Base-by-base conservation (phyloP, 2,113 vertebrate genomes). In the Cichladusa arquata region DNA sequence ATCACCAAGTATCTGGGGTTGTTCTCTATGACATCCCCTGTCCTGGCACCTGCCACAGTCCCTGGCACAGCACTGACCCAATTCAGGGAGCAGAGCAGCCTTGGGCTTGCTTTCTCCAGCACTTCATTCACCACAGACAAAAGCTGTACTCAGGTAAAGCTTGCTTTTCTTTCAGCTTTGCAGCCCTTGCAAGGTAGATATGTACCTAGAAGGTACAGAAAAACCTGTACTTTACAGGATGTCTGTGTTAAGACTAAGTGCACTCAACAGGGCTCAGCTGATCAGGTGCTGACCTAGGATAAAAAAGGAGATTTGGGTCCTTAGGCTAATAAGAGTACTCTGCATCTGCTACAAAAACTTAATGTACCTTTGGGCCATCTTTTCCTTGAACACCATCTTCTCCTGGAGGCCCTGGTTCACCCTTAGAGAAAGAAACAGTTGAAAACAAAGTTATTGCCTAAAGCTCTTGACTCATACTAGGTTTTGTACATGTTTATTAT, bases 321-420 rank as follows among this genome's bases (percentile, higher is more conserved):
- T 81, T 88, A 81, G 84, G 33, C 26, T 56, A 47, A 33, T 22
- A 42, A 28, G 4, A 64, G 28, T 54, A 45, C 33, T 92, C 95
- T 81, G 81, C 5, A 61, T 16, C 33, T 81, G 28, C 71, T 73
- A 7, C 48, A 92, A 76, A 95, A 86, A 64, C 14, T n/a, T 26
- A 53, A 67, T 7, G 94, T 98, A 99, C 99, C 99, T 99, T 99
- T 76, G 96, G 47, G 84, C 99, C 99, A 95, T 99, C 99, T 98
- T 99, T 99, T 69, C 99, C 99, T 97, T 99, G 99, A 90, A 98
- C 82, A 56, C 99, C 99, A 0, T 99, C 99, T 98, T 99, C 99
- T 89, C 99, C 99, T 53, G 98, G 86, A 80, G 98, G 97, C 93
- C 99, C 99, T 66, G 98, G 98, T 85, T 97, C 97, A 93, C 99